Base-by-base conservation (phyloP, 2,113 vertebrate species). In the Phodopus roborovskii region DNA sequence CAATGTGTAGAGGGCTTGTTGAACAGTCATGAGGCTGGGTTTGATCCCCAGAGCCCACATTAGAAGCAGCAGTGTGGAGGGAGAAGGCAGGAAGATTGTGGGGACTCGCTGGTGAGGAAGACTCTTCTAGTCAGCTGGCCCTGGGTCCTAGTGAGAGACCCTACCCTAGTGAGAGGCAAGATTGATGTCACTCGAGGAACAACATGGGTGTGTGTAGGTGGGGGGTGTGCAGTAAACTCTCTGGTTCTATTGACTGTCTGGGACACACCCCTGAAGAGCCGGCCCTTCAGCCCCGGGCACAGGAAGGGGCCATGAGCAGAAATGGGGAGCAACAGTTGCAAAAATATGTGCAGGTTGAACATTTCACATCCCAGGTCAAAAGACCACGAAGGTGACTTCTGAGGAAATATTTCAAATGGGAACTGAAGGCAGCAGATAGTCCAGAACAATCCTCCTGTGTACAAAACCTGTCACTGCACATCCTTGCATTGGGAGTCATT, bases 271-370 rank as follows among this genome's bases (percentile, higher is more conserved):
- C 26, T 26, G 1, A 10, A 1, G 3, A 39, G 10, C 39, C 39
- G 11, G 2, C 42, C 36, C n/a, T 22, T 36, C 39, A 15, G 2
- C 42, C 50, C 26, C 7, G 13, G 39, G 33, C 3, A 33, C 42
- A 48, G 64, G 13, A 16, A 56, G 11, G 0, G 3, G 15, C 16
- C 13, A 15, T 9, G 64, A 33, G 73, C 42, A 58, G 9, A 20
- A 1, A 0, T 3, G 5, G 2, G 22, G 70, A 24, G 48, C 12
- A 64, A 24, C 78, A 36, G 3, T 8, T 7, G 33, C 7, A 0
- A 0, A 16, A 36, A 4, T 15, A 24, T 19, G 10, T 28, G 8
- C 17, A 45, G 9, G 17, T 15, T 10, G 39, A 81, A 15, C 11
- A 36, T n/a, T 5, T 48, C 10, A 66, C 22, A 30, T 16, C 28